Base-by-base conservation (phyloP, 1,140 invertebrate species). In the Pentalonia nigronervosa region DNA sequence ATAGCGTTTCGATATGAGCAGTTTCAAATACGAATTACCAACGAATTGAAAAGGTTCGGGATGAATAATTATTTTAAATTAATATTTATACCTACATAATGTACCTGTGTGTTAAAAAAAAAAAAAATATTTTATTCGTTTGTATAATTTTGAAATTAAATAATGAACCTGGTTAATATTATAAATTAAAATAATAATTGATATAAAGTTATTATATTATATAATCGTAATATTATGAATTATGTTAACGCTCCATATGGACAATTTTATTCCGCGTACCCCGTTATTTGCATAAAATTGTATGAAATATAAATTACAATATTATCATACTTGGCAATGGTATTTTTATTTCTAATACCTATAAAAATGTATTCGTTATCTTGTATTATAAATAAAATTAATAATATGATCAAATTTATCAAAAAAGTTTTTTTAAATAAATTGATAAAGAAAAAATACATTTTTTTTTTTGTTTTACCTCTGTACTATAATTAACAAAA, bases 1-100 rank as follows among this genome's bases (percentile, higher is more conserved):
- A 89, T 89, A 89, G 56, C 50, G 47, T 89, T 89, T 89, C 47
- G 87, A 89, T 36, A 53, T n/a, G 87, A 87, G 45, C 47, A 11
- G 48, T 89, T 56, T 36, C 23, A 56, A 48, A 36, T 87, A 47
- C 86, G n/a, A 48, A 48, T 41, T 41, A 84, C 36, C 36, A 11
- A 45, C 83, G 83, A 41, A 25, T 41, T 25, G 83, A 23, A 41
- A 84, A 84, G 83, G 83, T 41, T 41, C 36, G 45, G 23, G 23
- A 84, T 41, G 83, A 84, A 84, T 45, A 41, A 84, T 45, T 84
- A 25, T 84, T 45, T 84, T 84, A 41, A 41, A 84, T 84, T 84
- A 84, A 84, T 84, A 25, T 25, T 45, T 76, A 23, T 84, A 8
- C 20, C 7, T 83, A 41, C 8, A 7, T 84, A 41, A 84, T 41